phyloP scores from a whole-genome alignment of 2,113 vertebrate genomes.

The Anas platyrhynchos region DNA sequence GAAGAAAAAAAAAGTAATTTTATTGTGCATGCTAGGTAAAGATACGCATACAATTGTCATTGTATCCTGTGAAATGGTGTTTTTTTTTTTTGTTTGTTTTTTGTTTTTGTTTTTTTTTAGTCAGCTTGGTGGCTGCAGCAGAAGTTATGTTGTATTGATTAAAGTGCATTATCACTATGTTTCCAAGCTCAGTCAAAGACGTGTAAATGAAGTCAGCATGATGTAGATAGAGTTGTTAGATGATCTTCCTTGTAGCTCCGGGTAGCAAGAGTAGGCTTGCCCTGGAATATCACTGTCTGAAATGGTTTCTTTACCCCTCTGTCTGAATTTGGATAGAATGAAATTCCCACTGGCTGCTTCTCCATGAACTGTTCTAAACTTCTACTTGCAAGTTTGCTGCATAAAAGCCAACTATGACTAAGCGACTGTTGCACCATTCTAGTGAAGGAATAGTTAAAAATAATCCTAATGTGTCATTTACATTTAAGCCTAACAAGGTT shows the following conservation, averaged over 20 bases:
- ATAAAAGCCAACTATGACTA: background rate
- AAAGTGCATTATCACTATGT: conserved; percentile 71
- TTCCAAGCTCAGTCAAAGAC: conserved; percentile 69
- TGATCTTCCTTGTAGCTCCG: conserved; percentile 45
- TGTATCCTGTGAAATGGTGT: background rate
- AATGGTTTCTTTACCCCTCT: conserved; percentile 23
- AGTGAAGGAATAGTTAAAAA: conserved; percentile 53
- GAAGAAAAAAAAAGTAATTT: background rate
- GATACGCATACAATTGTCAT: background rate
- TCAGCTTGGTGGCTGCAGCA: conserved; percentile 25
- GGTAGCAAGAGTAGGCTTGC: conserved; percentile 78
- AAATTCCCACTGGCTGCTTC: background rate
- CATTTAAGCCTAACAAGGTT: conserved; percentile 59
- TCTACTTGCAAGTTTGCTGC: background rate
- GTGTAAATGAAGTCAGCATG: conserved; percentile 85
- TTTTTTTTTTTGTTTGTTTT: background rate
- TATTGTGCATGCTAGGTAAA: background rate
- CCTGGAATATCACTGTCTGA: conserved; percentile 27
- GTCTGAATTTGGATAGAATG: background rate
- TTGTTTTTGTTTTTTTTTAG: background rate
- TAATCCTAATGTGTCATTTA: conserved; percentile 55
- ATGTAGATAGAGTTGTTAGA: conserved; percentile 63
- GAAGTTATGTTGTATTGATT: conserved; percentile 69
- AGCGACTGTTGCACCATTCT: background rate
- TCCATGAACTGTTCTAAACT: background rate